phyloP scores from a whole-genome alignment of 2,888 invertebrate species.

The Cabera pusaria region DNA sequence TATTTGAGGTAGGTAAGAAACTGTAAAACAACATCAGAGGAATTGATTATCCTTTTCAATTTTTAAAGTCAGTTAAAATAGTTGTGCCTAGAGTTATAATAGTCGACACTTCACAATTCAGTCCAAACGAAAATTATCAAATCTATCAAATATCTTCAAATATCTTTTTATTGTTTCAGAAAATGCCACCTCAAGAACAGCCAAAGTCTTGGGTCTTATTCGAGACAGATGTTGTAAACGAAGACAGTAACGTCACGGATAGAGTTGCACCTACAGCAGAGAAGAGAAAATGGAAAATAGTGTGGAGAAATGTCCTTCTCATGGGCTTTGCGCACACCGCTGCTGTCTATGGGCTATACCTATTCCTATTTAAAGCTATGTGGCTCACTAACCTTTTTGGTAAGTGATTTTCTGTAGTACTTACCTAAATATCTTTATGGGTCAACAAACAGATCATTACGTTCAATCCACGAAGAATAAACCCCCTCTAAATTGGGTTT shows the following conservation, averaged over 20 bases:
- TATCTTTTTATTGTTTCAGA: slow-evolving; percentile 32
- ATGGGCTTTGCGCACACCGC: slow-evolving; percentile 88
- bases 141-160: too few relatives aligned
- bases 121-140: too few relatives aligned
- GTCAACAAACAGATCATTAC: too few relatives aligned
- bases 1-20: too few relatives aligned
- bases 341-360: slow-evolving; percentile 89
- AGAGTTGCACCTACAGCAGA: slow-evolving; percentile 73
- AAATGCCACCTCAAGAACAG: slow-evolving; percentile 72
- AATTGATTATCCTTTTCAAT: too few relatives aligned
- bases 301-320: slow-evolving; percentile 92
- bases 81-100: too few relatives aligned
- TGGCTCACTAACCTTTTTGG: slow-evolving; percentile 86
- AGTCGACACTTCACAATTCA: too few relatives aligned
- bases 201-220: slow-evolving; percentile 65
- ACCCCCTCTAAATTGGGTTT: too few relatives aligned
- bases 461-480: too few relatives aligned
- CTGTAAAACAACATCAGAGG: too few relatives aligned
- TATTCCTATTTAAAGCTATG: slow-evolving; percentile 88
- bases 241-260: slow-evolving; percentile 42
- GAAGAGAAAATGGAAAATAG: slow-evolving; percentile 84
- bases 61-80: too few relatives aligned
- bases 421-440: too few relatives aligned
- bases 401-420: slow-evolving; percentile 66
- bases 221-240: slow-evolving; percentile 62